phyloP scores from a whole-genome alignment of 2,888 invertebrate species.

The Peribatodes rhomboidaria region DNA sequence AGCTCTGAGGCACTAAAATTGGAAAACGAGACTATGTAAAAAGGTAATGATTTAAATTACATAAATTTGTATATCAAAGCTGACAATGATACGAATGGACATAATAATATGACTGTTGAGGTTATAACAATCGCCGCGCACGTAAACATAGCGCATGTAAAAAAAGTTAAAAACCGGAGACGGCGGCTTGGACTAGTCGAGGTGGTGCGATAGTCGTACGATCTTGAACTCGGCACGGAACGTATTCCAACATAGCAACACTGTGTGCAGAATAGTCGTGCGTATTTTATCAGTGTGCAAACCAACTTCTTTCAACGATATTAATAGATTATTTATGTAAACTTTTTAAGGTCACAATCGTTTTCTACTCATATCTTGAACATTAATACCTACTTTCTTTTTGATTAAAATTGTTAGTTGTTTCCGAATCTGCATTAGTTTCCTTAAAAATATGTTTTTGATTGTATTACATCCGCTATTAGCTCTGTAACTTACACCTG shows the following conservation, averaged over 20 bases:
- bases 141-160: constrained; percentile 43
- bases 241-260: constrained; percentile 55
- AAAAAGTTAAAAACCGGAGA: constrained; percentile 53
- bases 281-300: constrained; percentile 10
- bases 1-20: neutral
- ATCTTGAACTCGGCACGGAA: constrained; percentile 55
- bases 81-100: constrained; percentile 38
- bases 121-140: constrained; percentile 39
- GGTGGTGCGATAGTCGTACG: constrained; percentile 74
- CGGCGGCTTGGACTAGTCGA: constrained; percentile 50
- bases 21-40: constrained; percentile 16
- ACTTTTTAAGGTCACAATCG: constrained; percentile 30
- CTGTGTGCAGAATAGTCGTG: constrained; percentile 42
- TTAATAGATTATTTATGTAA: constrained; percentile 31
- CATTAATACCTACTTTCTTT: constrained; percentile 7
- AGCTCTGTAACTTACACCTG: constrained; percentile 11
- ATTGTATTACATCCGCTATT: neutral
- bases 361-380: constrained; percentile 4
- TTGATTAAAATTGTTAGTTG: neutral
- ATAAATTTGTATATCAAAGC: constrained; percentile 37
- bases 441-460: neutral
- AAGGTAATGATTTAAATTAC: constrained; percentile 40
- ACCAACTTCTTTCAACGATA: constrained; percentile 22
- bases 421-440: neutral
- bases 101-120: constrained; percentile 42